Base-by-base conservation (phyloP, 35 echinoderm and acorn worm species). In the Patiria miniata region DNA sequence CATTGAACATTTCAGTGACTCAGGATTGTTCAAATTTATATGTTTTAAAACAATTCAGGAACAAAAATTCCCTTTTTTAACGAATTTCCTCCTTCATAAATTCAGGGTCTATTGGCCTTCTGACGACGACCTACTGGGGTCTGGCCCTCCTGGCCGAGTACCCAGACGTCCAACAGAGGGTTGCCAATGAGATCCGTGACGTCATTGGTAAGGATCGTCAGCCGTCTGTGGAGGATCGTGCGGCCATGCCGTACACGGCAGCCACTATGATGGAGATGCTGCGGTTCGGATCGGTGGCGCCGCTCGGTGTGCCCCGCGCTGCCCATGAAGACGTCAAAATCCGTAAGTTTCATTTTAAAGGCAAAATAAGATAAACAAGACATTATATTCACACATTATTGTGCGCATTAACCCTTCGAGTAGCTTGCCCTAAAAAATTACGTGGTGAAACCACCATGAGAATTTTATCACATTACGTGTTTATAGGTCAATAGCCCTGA, bases 131-230 rank as follows among this genome's bases (percentile, higher is more conserved):
- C 0, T 73, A 73, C 65, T 73, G 65, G 65, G 65, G 65, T 12
- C 65, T 73, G 6, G 65, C 65, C 18, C 0, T 73, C 26, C 65
- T 73, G 14, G 65, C 65, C 26, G 65, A 73, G 29, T 21, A 93
- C 50, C 87, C 92, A 21, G 58, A 92, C 16, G 77, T 89, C 8
- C 94, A 96, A 40, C 18, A 36, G 0, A 88, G 77, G 57, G 81
- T 92, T 5, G 90, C 88, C 26, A 79, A 92, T 39, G 94, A 96
- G 77, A 44, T 96, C 30, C 90, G 85, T 82, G 34, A 82, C 16
- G 90, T 96, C 15, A 76, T 92, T 18, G 93, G 93, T 22, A 79
- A 47, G 38, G 68, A 61, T 23, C 86, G 89, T 32, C 16, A 68
- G 36, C 94, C 94, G 19, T 53, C 50, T 19, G 60, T 86, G 40